Percentiles rank a stretch among this genome's conserved stretches.
These are phyloP conservation scores for Callospermophilus lateralis DNA, from an alignment of 2,113 vertebrate genomes.

Conservation along the genomic window DNA sequence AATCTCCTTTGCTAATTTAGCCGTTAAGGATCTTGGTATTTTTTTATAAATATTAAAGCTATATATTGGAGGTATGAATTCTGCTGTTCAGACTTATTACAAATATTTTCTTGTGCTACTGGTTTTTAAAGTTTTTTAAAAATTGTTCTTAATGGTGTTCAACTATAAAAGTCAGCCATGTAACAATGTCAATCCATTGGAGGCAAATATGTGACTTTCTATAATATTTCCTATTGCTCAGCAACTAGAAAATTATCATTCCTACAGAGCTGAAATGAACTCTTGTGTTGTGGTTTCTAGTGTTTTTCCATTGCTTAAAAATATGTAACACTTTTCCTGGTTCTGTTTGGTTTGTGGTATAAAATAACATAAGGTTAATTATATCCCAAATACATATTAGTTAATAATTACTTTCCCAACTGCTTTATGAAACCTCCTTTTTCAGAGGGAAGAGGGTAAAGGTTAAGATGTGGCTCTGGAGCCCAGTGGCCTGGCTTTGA, in stretches of 20 bases:
- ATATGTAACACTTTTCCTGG: constrained; percentile 7
- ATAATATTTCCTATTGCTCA: constrained; percentile 38
- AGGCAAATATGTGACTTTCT: constrained; percentile 14
- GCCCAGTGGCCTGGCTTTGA: not conserved
- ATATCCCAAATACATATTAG: constrained; percentile 42
- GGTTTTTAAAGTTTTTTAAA: not conserved
- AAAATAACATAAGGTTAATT: constrained; percentile 54
- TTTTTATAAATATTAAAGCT: constrained; percentile 25
- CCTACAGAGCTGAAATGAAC: constrained; percentile 7
- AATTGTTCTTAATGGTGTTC: not conserved
- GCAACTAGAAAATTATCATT: constrained; percentile 50
- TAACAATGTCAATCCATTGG: not conserved
- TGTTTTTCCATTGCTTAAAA: constrained; percentile 54
- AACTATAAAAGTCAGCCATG: constrained; percentile 38
- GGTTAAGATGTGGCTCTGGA: not conserved
- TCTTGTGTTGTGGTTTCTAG: constrained; percentile 29
- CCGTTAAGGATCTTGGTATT: not conserved
- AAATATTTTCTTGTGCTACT: not conserved
- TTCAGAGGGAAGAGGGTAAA: constrained; percentile 19
- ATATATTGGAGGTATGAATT: not conserved
- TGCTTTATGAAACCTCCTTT: constrained; percentile 66
- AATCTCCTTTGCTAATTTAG: constrained; percentile 11
- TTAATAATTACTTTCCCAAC: constrained; percentile 64
- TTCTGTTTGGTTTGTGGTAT: constrained; percentile 55
- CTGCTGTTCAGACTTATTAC: not conserved